These are phyloP conservation scores for Abrostola triplasia DNA, from an alignment of 2,888 invertebrate genomes.

Conservation along the genomic window DNA sequence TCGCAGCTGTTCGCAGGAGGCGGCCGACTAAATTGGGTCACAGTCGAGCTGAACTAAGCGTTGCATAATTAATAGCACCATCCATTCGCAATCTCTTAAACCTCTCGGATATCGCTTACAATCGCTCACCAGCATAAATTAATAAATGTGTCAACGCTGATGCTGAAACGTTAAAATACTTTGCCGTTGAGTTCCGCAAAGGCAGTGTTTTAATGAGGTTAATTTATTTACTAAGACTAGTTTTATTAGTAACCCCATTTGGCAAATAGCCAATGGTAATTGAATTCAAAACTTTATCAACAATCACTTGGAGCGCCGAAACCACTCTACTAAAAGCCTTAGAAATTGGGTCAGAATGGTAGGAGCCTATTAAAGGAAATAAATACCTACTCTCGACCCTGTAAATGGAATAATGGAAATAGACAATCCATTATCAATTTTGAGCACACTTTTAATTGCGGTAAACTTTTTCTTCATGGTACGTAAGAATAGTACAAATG, in stretches of 20 bases:
- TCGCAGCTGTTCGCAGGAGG: constrained; percentile 65
- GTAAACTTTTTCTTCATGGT: no score
- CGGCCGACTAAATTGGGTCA: constrained; percentile 71
- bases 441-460: no score
- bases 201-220: constrained; percentile 7
- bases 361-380: constrained; percentile 19
- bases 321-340: constrained; percentile 29
- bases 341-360: constrained; percentile 36
- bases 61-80: constrained; percentile 78
- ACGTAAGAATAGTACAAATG: no score
- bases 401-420: background rate
- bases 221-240: constrained; percentile 20
- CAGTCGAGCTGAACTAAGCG: constrained; percentile 70
- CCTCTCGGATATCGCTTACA: constrained; percentile 59
- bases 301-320: constrained; percentile 38
- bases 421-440: background rate
- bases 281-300: constrained; percentile 51
- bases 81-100: constrained; percentile 70
- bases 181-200: constrained; percentile 12
- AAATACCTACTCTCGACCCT: constrained; percentile 23
- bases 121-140: constrained; percentile 60
- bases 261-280: constrained; percentile 45
- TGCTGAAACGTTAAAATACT: constrained; percentile 21
- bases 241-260: constrained; percentile 29
- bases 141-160: constrained; percentile 61